Percentiles rank a stretch among this genome's conserved stretches.
phyloP scores from a whole-genome alignment of 2,888 invertebrate genomes.

The Athalia circularis region DNA sequence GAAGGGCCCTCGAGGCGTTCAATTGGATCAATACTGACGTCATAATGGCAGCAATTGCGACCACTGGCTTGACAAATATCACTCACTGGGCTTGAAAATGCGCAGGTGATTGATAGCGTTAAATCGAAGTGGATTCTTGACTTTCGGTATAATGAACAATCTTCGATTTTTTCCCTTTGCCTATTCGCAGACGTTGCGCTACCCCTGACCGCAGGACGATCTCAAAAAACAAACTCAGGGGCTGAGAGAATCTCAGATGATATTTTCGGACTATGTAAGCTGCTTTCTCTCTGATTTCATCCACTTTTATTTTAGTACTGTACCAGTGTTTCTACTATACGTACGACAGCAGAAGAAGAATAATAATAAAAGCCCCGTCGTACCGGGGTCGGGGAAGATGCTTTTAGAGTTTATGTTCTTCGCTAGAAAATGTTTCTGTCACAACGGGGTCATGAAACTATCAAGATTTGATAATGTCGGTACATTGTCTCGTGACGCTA shows the following conservation, averaged over 20 bases:
- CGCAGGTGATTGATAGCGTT: not conserved
- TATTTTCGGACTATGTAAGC: too few species aligned
- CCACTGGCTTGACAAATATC: conserved; percentile 16
- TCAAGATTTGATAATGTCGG: not conserved
- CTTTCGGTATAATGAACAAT: conserved; percentile 1
- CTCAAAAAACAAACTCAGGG: not conserved
- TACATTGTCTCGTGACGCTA: not conserved
- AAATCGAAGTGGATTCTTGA: not conserved
- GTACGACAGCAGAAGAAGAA: conserved; percentile 14
- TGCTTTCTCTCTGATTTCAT: not conserved
- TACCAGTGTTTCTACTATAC: not conserved
- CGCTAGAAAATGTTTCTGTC: conserved; percentile 10
- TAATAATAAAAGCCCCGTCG: not conserved
- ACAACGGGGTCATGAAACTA: not conserved
- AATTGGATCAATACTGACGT: conserved; percentile 10
- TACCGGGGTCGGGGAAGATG: not conserved
- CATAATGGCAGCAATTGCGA: conserved; percentile 22
- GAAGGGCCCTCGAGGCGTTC: conserved; percentile 16
- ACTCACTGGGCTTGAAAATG: not conserved
- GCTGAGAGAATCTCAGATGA: too few species aligned
- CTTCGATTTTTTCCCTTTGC: conserved; percentile 1
- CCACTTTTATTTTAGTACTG: conserved; percentile 10
- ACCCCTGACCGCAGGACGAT: not conserved
- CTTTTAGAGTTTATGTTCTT: conserved; percentile 5
- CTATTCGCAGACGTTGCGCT: conserved; percentile 1